These are phyloP conservation scores for Hapalemur alaotrensis DNA, from an alignment of 2,797 vertebrate species.

Conservation along the genomic window DNA sequence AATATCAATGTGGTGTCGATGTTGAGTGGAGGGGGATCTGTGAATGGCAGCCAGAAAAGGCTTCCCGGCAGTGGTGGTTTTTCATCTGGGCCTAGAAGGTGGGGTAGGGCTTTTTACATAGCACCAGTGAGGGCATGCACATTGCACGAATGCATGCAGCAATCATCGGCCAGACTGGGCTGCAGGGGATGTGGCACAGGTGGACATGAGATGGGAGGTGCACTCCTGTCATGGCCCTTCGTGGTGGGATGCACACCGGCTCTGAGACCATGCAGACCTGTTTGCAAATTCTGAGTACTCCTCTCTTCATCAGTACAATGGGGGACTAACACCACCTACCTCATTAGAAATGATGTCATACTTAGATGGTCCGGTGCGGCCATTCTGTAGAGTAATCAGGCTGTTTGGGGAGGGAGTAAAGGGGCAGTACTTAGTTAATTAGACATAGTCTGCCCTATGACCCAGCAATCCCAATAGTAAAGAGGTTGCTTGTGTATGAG, in stretches of 20 bases:
- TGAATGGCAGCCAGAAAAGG: not conserved
- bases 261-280: not conserved
- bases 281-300: not conserved
- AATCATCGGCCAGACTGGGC: not conserved
- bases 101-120: not conserved
- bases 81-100: not conserved
- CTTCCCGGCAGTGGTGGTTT: not conserved
- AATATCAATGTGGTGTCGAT: not conserved
- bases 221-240: not conserved
- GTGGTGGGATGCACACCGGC: fast-evolving
- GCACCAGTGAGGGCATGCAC: fast-evolving
- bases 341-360: not conserved
- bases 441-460: not conserved
- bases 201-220: fast-evolving
- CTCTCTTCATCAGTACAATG: not conserved
- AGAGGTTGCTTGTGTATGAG: not conserved
- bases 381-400: not conserved
- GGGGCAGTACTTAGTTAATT: not conserved
- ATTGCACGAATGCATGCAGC: fast-evolving
- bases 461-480: not conserved
- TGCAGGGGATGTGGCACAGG: not conserved
- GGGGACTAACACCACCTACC: not conserved
- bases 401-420: not conserved
- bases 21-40: not conserved
- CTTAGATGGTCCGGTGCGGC: not conserved